A percentile compares a stretch with the other conserved stretches of the same genome.
These are phyloP conservation scores for Anthopleura sola DNA, from an alignment of 64 coral and sea anemone species.

Conservation along the genomic window DNA sequence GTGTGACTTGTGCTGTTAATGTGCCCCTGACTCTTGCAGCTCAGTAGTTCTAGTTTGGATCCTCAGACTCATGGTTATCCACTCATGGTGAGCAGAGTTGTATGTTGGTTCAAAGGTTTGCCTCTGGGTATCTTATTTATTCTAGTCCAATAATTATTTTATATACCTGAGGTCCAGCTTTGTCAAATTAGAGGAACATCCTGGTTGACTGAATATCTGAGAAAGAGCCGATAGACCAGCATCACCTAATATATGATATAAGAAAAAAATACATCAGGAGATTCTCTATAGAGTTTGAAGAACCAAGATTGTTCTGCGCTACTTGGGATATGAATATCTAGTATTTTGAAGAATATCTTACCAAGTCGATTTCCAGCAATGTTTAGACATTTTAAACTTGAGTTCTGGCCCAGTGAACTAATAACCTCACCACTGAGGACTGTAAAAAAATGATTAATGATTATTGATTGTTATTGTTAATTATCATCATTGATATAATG, in stretches of 20 bases:
- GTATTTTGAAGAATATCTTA: conserved; percentile 24
- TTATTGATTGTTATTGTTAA: background rate
- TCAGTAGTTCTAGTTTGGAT: too few relatives aligned
- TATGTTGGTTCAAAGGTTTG: too few relatives aligned
- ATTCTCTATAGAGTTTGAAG: too few relatives aligned
- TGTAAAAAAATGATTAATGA: background rate
- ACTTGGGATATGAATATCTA: too few relatives aligned
- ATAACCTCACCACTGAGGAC: conserved; percentile 39
- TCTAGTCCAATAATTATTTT: background rate
- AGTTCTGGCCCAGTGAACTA: conserved; percentile 32
- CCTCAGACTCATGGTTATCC: too few relatives aligned
- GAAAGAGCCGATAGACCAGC: conserved; percentile 37
- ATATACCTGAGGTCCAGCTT: conserved; percentile 62
- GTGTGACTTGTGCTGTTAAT: too few relatives aligned
- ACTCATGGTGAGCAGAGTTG: too few relatives aligned
- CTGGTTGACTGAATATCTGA: conserved; percentile 43
- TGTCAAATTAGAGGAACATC: conserved; percentile 10
- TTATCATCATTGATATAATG: too few relatives aligned
- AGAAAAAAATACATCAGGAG: background rate
- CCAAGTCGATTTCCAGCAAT: conserved; percentile 43
- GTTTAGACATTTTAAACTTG: conserved; percentile 30
- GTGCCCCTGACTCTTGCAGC: too few relatives aligned
- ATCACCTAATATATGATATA: conserved; percentile 33
- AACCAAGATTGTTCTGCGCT: too few relatives aligned
- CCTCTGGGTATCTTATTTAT: background rate